Conservation (phyloP, 2,888 invertebrate species). For the Brenthis daphne region DNA sequence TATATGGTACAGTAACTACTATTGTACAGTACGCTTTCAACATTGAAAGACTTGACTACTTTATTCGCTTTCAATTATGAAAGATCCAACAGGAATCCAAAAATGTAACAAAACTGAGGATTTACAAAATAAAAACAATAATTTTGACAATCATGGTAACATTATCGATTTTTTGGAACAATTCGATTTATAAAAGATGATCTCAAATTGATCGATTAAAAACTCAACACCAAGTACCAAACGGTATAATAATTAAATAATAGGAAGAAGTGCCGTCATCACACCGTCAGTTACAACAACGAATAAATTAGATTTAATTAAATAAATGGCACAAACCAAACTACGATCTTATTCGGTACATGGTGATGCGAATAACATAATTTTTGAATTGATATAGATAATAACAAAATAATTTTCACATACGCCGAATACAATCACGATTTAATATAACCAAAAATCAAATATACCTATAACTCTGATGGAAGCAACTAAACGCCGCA, state of each 20-base stretch:
- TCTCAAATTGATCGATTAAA: constrained; percentile 59
- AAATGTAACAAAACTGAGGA: constrained; percentile 34
- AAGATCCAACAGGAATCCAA: constrained; percentile 45
- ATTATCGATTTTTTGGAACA: constrained; percentile 56
- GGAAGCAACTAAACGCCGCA: constrained; percentile 73
- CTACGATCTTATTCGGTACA: constrained; percentile 68
- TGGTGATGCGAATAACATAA: constrained; percentile 66
- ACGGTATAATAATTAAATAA: constrained; percentile 66
- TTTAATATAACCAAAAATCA: constrained; percentile 64
- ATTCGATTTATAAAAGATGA: constrained; percentile 58
- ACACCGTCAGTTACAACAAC: constrained; percentile 58
- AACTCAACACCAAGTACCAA: constrained; percentile 76
- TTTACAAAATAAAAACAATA: constrained; percentile 45
- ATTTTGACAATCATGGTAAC: constrained; percentile 51
- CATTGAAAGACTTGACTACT: constrained; percentile 72
- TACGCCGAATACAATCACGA: constrained; percentile 66
- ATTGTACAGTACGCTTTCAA: constrained; percentile 77
- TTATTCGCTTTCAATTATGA: constrained; percentile 49
- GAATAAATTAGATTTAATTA: constrained; percentile 76
- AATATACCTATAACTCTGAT: constrained; percentile 64
- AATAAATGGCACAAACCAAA: constrained; percentile 81
- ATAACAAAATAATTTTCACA: constrained; percentile 63
- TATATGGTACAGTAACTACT: constrained; percentile 75
- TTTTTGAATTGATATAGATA: constrained; percentile 57
- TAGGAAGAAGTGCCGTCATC: constrained; percentile 65